Conservation (phyloP, 2,797 vertebrate genomes). For the Manis javanica region DNA sequence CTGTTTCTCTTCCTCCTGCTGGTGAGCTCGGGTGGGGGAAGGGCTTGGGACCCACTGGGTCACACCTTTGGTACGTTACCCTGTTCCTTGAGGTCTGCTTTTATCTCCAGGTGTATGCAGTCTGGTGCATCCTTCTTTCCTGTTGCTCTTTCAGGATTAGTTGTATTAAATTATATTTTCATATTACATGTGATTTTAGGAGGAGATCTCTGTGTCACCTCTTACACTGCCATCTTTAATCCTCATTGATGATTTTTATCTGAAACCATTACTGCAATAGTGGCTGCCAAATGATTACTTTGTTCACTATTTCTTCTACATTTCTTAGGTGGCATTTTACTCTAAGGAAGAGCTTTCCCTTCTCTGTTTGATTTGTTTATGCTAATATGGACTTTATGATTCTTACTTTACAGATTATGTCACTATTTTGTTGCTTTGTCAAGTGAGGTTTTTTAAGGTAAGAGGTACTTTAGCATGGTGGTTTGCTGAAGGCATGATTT, state of each 20-base stretch:
- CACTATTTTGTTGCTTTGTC: background rate
- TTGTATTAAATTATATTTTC: too few relatives aligned
- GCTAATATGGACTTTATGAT: background rate
- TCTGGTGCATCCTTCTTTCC: too few relatives aligned
- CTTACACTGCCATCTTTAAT: background rate
- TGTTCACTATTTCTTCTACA: background rate
- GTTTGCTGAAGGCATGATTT: background rate
- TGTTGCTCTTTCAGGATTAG: too few relatives aligned
- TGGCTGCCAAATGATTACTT: background rate
- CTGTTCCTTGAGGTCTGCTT: too few relatives aligned
- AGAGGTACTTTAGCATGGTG: background rate
- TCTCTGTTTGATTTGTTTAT: background rate
- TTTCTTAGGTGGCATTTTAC: background rate
- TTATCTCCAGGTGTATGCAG: too few relatives aligned
- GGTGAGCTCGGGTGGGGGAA: too few relatives aligned
- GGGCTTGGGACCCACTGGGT: too few relatives aligned
- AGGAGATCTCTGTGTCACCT: too few relatives aligned
- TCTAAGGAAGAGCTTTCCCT: background rate
- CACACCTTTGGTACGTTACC: too few relatives aligned
- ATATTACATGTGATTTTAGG: too few relatives aligned
- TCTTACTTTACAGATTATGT: background rate
- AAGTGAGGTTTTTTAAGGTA: background rate
- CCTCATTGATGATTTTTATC: background rate
- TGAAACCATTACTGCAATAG: background rate
- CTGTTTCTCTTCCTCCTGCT: too few relatives aligned